A percentile compares a stretch with the other conserved stretches of the same genome.
These are phyloP conservation scores for Holotrichia oblita DNA, from an alignment of 1,140 invertebrate species.

Conservation along the genomic window DNA sequence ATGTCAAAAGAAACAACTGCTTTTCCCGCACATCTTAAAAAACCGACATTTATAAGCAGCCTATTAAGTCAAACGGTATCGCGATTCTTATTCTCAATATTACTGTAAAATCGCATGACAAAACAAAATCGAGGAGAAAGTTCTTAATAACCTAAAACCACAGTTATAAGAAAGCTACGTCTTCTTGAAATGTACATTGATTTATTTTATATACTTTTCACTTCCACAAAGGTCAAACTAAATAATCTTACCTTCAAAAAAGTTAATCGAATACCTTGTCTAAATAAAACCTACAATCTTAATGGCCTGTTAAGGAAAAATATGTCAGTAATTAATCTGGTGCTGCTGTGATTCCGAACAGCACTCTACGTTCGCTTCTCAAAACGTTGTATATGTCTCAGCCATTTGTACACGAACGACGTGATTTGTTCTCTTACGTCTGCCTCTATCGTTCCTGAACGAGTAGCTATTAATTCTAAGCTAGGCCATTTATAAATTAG, in stretches of 20 bases:
- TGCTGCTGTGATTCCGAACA: slow-evolving; percentile 21
- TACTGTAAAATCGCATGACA: too few species aligned
- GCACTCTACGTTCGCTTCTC: background rate
- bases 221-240: background rate
- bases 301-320: slow-evolving; percentile 37
- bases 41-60: too few species aligned
- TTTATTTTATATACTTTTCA: too few species aligned
- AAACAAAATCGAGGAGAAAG: too few species aligned
- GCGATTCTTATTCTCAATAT: too few species aligned
- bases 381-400: background rate
- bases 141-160: too few species aligned
- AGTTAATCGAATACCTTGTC: slow-evolving; percentile 38
- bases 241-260: slow-evolving; percentile 31
- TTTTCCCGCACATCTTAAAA: too few species aligned
- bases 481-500: background rate
- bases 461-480: background rate
- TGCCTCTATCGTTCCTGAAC: background rate
- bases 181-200: too few species aligned
- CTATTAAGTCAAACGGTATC: too few species aligned
- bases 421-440: slow-evolving; percentile 1
- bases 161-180: too few species aligned
- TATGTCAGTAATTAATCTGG: slow-evolving; percentile 38
- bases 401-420: slow-evolving; percentile 21
- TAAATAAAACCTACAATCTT: slow-evolving; percentile 40
- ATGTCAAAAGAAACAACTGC: too few species aligned